Evolutionary conservation across 2,797 vertebrate genomes (phyloP).

Genomic region (Potorous gilbertii): DNA sequence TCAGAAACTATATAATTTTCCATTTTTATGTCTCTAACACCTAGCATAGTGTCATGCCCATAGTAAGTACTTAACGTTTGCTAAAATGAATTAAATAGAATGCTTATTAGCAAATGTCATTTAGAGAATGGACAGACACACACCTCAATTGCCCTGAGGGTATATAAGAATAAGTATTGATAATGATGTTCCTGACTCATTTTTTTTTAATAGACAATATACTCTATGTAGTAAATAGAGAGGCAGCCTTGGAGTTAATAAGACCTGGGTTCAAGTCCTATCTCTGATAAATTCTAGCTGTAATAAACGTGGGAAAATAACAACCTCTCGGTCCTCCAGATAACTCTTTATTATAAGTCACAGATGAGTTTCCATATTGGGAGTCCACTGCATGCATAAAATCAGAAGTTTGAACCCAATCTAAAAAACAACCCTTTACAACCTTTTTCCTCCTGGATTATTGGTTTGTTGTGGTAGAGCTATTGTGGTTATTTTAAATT

Average conservation of each 20-base stretch:
- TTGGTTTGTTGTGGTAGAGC: background rate
- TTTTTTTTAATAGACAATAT: conserved; percentile 1
- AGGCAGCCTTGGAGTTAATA: background rate
- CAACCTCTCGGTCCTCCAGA: background rate
- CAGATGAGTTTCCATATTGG: background rate
- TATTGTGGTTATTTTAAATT: too few relatives aligned
- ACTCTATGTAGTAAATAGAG: background rate
- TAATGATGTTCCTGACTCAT: background rate
- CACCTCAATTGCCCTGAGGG: background rate
- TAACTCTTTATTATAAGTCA: background rate
- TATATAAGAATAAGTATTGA: background rate
- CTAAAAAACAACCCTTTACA: background rate
- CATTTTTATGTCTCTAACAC: background rate
- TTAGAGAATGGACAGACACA: background rate
- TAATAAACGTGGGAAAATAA: background rate
- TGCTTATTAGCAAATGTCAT: background rate
- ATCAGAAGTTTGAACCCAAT: background rate
- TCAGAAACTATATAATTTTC: background rate
- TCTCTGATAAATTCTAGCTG: background rate
- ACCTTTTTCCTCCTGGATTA: background rate
- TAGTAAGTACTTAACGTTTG: background rate
- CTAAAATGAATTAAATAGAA: background rate
- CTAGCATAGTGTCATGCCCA: background rate
- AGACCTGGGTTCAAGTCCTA: background rate
- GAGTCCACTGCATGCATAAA: background rate